Evolutionary conservation across 2,888 invertebrate genomes (phyloP).

Genomic region (Graphium colonna): DNA sequence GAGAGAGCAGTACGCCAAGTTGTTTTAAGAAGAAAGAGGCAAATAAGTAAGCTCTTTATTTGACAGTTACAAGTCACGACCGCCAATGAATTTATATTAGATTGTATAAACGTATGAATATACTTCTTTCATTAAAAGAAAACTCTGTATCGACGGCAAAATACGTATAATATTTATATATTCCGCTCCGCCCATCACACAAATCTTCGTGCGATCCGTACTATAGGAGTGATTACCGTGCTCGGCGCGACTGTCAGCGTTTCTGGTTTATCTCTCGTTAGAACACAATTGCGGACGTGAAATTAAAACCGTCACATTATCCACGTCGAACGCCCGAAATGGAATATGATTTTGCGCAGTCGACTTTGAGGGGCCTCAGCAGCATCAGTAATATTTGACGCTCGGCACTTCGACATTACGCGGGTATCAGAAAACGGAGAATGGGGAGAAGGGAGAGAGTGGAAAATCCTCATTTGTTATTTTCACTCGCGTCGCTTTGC

Average conservation of each 20-base stretch:
- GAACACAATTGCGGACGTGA: slow-evolving; percentile 62
- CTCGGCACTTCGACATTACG: slow-evolving; percentile 5
- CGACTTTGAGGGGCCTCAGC: slow-evolving; percentile 4
- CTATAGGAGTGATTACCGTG: slow-evolving; percentile 54
- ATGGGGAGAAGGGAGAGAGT: not conserved
- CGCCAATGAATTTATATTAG: no score
- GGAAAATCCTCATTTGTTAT: slow-evolving; percentile 7
- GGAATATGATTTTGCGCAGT: slow-evolving; percentile 10
- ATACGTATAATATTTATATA: no score
- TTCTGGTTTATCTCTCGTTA: slow-evolving; percentile 74
- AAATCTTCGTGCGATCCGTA: not conserved
- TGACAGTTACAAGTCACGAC: no score
- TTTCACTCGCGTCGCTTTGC: not conserved
- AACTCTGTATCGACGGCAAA: no score
- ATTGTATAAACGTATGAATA: no score
- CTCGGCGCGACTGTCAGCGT: slow-evolving; percentile 72
- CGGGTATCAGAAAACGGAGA: slow-evolving; percentile 1
- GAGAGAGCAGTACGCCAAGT: no score
- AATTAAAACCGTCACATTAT: slow-evolving; percentile 55
- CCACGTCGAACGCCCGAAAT: slow-evolving; percentile 20
- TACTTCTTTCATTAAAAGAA: no score
- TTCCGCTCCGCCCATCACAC: slow-evolving; percentile 15
- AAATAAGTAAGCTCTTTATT: no score
- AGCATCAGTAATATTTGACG: slow-evolving; percentile 10
- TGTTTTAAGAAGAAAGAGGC: no score